phyloP scores from a whole-genome alignment of 2,797 vertebrate species.

The Microctenopoma stevenorrisi region DNA sequence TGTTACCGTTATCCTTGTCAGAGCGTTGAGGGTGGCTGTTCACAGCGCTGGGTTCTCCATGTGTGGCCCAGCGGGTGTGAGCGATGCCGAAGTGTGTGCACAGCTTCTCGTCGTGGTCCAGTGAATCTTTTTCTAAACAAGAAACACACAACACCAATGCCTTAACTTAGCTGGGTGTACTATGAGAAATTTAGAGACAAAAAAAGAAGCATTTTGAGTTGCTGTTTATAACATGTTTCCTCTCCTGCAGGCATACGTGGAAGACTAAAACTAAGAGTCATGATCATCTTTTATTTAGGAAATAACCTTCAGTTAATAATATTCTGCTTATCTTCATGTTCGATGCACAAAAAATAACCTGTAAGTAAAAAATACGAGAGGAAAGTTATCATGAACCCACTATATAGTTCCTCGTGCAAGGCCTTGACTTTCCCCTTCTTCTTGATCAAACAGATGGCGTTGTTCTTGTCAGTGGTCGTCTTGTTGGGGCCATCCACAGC shows the following conservation, averaged over 20 bases:
- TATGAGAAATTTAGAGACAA: neutral
- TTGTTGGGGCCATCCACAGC: conserved; percentile 91
- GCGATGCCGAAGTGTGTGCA: conserved; percentile 93
- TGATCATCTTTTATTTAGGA: neutral
- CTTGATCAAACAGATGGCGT: conserved; percentile 90
- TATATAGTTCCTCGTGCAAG: conserved; percentile 92
- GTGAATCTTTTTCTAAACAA: conserved; percentile 87
- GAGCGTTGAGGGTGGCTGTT: conserved; percentile 97
- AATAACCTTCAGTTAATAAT: neutral
- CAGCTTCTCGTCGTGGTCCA: conserved; percentile 90
- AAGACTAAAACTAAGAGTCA: neutral
- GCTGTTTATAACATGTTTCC: neutral
- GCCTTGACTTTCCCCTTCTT: conserved; percentile 95
- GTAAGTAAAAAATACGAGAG: neutral
- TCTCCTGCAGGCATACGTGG: neutral
- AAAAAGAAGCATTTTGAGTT: neutral
- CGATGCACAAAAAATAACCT: neutral
- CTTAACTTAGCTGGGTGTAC: conserved; percentile 12
- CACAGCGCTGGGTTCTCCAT: conserved; percentile 90
- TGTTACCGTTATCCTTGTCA: conserved; percentile 90
- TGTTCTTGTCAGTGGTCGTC: conserved; percentile 79
- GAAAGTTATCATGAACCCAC: conserved; percentile 79
- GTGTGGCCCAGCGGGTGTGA: conserved; percentile 97
- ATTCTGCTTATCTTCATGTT: neutral
- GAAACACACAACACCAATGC: conserved; percentile 6